These are phyloP conservation scores for Schizopygopsis malacanthus DNA, from an alignment of 2,797 vertebrate genomes.

Conservation along the genomic window DNA sequence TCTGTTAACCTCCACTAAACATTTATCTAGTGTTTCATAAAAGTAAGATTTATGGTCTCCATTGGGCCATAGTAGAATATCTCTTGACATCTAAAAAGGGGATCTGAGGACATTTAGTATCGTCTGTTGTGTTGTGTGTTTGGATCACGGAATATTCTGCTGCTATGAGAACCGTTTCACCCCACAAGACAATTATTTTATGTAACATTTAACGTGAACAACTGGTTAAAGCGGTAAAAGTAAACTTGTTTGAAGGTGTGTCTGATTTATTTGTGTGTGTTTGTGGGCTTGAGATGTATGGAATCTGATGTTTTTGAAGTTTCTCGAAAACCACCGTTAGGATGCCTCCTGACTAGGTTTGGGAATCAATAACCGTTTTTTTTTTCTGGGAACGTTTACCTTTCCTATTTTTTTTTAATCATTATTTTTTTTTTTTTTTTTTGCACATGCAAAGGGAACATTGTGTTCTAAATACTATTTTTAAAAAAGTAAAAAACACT, in stretches of 20 bases:
- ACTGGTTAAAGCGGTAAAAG: neutral
- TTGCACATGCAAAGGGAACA: neutral
- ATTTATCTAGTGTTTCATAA: slow-evolving; percentile 16
- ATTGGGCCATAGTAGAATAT: neutral
- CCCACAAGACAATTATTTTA: neutral
- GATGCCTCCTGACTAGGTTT: neutral
- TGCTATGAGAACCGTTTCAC: neutral
- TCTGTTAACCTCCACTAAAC: neutral
- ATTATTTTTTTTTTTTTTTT: too few species aligned
- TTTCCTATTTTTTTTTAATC: too few species aligned
- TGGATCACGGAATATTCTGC: neutral
- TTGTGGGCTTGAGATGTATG: neutral
- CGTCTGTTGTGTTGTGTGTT: neutral
- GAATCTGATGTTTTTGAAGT: neutral
- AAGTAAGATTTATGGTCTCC: neutral
- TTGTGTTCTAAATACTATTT: neutral
- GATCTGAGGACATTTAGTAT: too few species aligned
- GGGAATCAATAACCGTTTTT: neutral
- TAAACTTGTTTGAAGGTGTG: neutral
- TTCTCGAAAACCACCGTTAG: neutral
- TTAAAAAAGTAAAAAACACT: too few species aligned
- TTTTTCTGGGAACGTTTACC: neutral
- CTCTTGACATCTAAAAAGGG: neutral
- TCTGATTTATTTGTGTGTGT: too few species aligned
- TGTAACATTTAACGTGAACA: neutral